Evolutionary conservation across 2,797 vertebrate genomes (phyloP), one percentile per base, ranked within the genome.

Genomic region (Cossypha heuglini): DNA sequence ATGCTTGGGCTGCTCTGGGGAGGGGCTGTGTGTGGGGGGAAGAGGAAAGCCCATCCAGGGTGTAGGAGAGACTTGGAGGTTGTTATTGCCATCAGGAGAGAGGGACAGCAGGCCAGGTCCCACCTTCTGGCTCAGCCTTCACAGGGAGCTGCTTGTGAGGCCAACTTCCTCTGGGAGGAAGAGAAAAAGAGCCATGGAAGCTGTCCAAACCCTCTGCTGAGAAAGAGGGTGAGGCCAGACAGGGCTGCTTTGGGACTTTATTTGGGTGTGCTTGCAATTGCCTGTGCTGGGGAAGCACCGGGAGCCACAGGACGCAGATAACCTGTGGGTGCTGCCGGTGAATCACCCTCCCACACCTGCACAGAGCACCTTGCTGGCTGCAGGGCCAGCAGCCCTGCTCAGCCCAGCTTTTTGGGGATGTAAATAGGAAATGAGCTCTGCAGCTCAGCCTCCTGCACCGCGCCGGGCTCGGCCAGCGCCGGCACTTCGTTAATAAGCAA

Each of bases 171-270:
- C 74, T 55, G 71, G 94, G 79, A 93, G 90, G 90, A 86, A 94
- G 86, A 69, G 82, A 84, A 24, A 63, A 22, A 40, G 77, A 94
- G 81, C 24, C 11, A 0, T 92, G 95, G 96, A 91, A 76, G 28
- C 1, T 5, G 55, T 92, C 93, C 95, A 95, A 93, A 62, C 43
- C 77, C 59, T 86, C 37, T 74, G 81, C 91, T 87, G 94, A 92
- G 95, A 90, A 91, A 82, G 59, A 95, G 93, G 93, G 95, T 79
- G 93, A 91, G 93, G 94, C 94, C 84, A 93, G 95, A 91, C 94
- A 19, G 93, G 91, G 33, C 42, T 67, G 93, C 40, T 92, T 79
- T 16, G 91, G 96, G 91, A 76, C 77, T 95, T 93, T 84, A 72
- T 93, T 95, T 87, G 92, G 91, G 80, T 94, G 94, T 95, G 81